Evolutionary conservation across 2,888 invertebrate genomes (phyloP).

Genomic region (Drymonia ruficornis): DNA sequence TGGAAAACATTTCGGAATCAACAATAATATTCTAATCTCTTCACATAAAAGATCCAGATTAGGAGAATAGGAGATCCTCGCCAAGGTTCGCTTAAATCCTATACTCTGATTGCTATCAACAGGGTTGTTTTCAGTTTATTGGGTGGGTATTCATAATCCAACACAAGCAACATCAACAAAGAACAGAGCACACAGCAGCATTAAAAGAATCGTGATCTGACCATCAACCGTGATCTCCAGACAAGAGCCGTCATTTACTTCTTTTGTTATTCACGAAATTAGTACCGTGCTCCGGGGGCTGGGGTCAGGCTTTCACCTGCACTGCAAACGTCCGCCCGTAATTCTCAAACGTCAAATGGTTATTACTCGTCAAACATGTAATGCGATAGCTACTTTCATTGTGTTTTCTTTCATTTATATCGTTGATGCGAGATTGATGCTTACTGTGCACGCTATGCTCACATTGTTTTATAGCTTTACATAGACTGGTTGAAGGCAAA

Average conservation of each 20-base stretch:
- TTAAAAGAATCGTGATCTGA: conserved; percentile 27
- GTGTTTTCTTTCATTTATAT: conserved; percentile 10
- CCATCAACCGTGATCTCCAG: conserved; percentile 19
- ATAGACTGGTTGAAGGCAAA: too few relatives aligned
- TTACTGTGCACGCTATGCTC: background rate
- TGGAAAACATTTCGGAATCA: too few relatives aligned
- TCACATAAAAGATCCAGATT: too few relatives aligned
- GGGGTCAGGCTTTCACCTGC: conserved; percentile 18
- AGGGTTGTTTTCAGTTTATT: background rate
- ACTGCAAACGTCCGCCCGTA: conserved; percentile 5
- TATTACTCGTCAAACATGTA: conserved; percentile 8
- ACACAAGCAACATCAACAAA: background rate
- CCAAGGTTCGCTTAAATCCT: background rate
- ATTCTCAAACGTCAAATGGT: conserved; percentile 13
- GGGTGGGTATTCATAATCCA: background rate
- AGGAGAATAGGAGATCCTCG: background rate
- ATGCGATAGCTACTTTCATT: conserved; percentile 13
- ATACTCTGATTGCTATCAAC: background rate
- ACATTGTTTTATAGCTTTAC: background rate
- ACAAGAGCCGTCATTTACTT: conserved; percentile 28
- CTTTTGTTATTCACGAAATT: conserved; percentile 24
- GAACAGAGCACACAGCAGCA: background rate
- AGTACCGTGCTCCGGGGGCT: conserved; percentile 12
- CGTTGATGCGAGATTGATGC: background rate
- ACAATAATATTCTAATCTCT: too few relatives aligned